phyloP scores from a whole-genome alignment of 1,140 invertebrate genomes.

The Homarus americanus region DNA sequence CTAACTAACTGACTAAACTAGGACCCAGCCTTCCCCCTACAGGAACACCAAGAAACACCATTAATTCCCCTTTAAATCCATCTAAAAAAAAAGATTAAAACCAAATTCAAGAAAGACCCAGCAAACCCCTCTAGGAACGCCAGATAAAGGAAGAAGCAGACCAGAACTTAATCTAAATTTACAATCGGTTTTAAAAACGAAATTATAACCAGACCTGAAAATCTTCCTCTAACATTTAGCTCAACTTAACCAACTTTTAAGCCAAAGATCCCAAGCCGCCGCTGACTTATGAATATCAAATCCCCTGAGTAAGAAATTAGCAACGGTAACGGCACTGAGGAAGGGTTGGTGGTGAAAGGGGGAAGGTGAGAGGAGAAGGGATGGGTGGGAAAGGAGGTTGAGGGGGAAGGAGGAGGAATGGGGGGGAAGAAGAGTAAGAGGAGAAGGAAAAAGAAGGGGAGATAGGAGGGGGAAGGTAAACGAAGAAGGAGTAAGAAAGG shows the following conservation, averaged over 20 bases:
- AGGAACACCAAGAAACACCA: too few relatives aligned
- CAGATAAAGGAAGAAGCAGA: not conserved
- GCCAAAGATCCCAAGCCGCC: not conserved
- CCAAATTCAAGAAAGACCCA: too few relatives aligned
- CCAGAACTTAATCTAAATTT: not conserved
- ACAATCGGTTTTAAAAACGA: not conserved
- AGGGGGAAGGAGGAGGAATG: not conserved
- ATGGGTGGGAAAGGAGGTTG: not conserved
- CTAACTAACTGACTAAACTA: too few relatives aligned
- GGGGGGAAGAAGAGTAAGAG: not conserved
- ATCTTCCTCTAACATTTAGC: not conserved
- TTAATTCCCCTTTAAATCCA: too few relatives aligned
- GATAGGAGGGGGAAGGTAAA: not conserved
- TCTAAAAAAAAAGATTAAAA: too few relatives aligned
- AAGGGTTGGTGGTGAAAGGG: too few relatives aligned
- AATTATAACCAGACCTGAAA: not conserved
- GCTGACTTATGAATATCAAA: not conserved
- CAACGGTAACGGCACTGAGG: not conserved
- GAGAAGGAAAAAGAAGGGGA: not conserved
- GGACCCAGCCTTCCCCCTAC: too few relatives aligned
- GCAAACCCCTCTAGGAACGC: too few relatives aligned
- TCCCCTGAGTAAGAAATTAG: slow-evolving; percentile 38
- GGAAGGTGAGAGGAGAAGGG: not conserved
- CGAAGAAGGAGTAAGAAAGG: too few relatives aligned
- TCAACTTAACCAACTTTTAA: slow-evolving; percentile 17